Percentiles rank a stretch among this genome's conserved stretches.
phyloP scores from a whole-genome alignment of 2,888 invertebrate genomes.

The Chironomus riparius region DNA sequence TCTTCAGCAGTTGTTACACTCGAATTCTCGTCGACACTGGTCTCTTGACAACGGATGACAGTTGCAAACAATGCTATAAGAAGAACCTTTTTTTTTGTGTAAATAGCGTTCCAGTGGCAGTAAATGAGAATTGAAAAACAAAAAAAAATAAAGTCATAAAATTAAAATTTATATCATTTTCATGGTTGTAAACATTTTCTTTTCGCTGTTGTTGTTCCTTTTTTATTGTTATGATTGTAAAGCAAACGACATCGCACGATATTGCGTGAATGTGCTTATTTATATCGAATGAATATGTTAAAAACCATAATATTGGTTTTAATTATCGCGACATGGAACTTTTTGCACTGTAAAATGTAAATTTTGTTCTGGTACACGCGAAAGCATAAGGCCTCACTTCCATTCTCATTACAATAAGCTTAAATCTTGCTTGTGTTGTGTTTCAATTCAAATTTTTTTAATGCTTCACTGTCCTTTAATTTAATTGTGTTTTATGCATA shows the following conservation, averaged over 20 bases:
- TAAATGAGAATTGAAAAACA: neutral
- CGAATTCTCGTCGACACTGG: neutral
- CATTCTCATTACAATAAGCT: too few species aligned
- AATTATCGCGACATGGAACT: constrained; percentile 6
- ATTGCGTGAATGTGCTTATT: neutral
- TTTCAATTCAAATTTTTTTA: too few species aligned
- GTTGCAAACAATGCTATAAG: constrained; percentile 7
- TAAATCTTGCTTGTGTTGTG: too few species aligned
- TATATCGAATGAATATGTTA: neutral
- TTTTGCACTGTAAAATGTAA: neutral
- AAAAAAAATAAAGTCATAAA: constrained; percentile 18
- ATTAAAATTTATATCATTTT: constrained; percentile 15
- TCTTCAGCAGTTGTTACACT: neutral
- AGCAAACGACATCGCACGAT: too few species aligned
- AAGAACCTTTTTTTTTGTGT: neutral
- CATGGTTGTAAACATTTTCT: neutral
- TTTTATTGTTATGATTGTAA: neutral
- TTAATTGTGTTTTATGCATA: too few species aligned
- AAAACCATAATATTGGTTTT: constrained; percentile 20
- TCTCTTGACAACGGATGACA: constrained; percentile 7
- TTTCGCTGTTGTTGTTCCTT: neutral
- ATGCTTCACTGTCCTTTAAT: too few species aligned
- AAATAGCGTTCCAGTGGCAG: too few species aligned
- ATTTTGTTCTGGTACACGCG: too few species aligned
- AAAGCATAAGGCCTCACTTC: too few species aligned